Evolutionary conservation across 1,140 invertebrate species (phyloP).

Genomic region (Oedothorax gibbosus): DNA sequence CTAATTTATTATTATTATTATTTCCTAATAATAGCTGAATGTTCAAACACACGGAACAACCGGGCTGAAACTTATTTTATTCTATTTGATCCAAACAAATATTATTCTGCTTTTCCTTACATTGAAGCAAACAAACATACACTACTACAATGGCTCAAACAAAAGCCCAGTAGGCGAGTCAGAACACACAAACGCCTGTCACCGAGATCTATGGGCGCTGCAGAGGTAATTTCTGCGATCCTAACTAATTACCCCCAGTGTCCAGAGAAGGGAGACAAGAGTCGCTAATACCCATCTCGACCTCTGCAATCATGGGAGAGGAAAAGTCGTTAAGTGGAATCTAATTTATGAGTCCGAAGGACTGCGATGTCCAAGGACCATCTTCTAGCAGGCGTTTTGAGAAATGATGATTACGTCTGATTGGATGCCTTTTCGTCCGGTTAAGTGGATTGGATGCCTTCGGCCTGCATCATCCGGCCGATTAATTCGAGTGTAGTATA

Average conservation of each 20-base stretch:
- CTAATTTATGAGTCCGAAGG: constrained; percentile 31
- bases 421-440: constrained; percentile 9
- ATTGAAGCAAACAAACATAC: too few species aligned
- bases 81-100: too few species aligned
- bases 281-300: constrained; percentile 37
- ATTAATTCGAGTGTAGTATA: constrained; percentile 22
- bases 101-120: too few species aligned
- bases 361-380: neutral
- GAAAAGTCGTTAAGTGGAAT: constrained; percentile 21
- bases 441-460: constrained; percentile 26
- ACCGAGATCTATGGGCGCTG: constrained; percentile 17
- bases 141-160: too few species aligned
- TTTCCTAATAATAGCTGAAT: too few species aligned
- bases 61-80: too few species aligned
- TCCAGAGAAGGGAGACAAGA: neutral
- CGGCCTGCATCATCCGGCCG: neutral
- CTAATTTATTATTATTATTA: too few species aligned
- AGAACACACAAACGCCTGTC: constrained; percentile 38
- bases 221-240: constrained; percentile 5
- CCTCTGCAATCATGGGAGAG: constrained; percentile 36
- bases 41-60: too few species aligned
- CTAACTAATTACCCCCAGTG: constrained; percentile 23
- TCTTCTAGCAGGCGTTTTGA: neutral
- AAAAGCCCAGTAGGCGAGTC: neutral
- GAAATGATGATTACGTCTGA: constrained; percentile 41